Base-by-base conservation (phyloP, 2,797 vertebrate genomes). In the Enteromius argenteus region DNA sequence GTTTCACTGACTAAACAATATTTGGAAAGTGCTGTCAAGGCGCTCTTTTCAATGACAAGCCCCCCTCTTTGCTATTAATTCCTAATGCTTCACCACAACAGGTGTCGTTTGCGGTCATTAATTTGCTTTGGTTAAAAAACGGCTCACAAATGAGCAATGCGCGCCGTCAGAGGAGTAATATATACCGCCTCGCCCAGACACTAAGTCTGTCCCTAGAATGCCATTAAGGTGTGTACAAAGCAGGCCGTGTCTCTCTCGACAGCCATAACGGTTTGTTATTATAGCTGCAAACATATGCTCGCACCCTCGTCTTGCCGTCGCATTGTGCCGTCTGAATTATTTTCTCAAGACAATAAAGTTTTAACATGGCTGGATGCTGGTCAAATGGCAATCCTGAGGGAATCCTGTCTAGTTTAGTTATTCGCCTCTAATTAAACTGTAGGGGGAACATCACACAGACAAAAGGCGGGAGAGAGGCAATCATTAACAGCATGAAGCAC, bases 241-340 rank as follows among this genome's bases (percentile, higher is more conserved):
- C 95, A 94, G 94, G 94, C 93, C 93, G 94, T 93, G 92, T 95
- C 95, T 96, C 96, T 97, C 96, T 92, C 94, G 96, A 96, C 95
- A 95, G 95, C 94, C 95, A 96, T 98, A 97, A 97, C 95, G 94
- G 93, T 96, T 96, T 97, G 95, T 96, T 96, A 96, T 97, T 97
- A 97, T 96, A 96, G 96, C 94, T 93, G 93, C 94, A 95, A 96
- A 96, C 97, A 97, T 97, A 97, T 97, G 96, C 95, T 95, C 94
- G 92, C 96, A 94, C 95, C 96, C 94, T 95, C 95, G 95, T 95
- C 81, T 88, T 83, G 71, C 69, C 79, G 30, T 83, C 76, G 66
- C 44, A 62, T 73, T 68, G 72, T 66, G 75, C 69, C 35, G 94
- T 90, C 76, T 77, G 77, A 85, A 88, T 88, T 88, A 85, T 86